A percentile compares a stretch with the other conserved stretches of the same genome.
These are phyloP conservation scores for Drosophila jambulina DNA, from an alignment of 1,140 invertebrate species.

Conservation along the genomic window DNA sequence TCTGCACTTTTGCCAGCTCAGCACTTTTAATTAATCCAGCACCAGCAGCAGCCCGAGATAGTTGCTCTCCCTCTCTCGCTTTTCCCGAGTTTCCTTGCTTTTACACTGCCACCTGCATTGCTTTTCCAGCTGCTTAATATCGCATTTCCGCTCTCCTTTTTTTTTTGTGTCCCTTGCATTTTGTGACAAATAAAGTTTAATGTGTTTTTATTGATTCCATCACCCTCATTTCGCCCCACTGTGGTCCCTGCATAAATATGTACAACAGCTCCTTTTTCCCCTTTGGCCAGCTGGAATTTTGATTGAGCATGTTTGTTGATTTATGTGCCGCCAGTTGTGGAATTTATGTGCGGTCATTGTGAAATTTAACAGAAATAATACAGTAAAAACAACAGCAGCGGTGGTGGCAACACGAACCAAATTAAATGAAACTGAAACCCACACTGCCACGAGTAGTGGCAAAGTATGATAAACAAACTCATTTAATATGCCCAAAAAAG, in stretches of 20 bases:
- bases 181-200: slow-evolving; percentile 66
- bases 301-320: slow-evolving; percentile 72
- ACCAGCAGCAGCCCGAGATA: slow-evolving; percentile 37
- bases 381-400: slow-evolving; percentile 8
- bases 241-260: slow-evolving; percentile 42
- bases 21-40: slow-evolving; percentile 72
- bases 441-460: background rate
- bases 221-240: slow-evolving; percentile 14
- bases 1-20: slow-evolving; percentile 73
- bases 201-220: slow-evolving; percentile 75
- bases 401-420: background rate
- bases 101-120: slow-evolving; percentile 40
- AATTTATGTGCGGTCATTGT: slow-evolving; percentile 72
- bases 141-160: background rate
- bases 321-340: slow-evolving; percentile 66
- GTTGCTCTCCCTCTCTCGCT: slow-evolving; percentile 12
- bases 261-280: slow-evolving; percentile 8
- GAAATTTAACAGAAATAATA: slow-evolving; percentile 40
- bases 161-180: background rate
- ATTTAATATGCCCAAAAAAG: slow-evolving; percentile 29
- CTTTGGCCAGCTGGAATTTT: slow-evolving; percentile 63
- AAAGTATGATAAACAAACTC: slow-evolving; percentile 18
- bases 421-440: slow-evolving; percentile 8
- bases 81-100: background rate
- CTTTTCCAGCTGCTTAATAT: slow-evolving; percentile 46